These are phyloP conservation scores for Eospalax fontanierii DNA, from an alignment of 2,797 vertebrate genomes.

Conservation along the genomic window DNA sequence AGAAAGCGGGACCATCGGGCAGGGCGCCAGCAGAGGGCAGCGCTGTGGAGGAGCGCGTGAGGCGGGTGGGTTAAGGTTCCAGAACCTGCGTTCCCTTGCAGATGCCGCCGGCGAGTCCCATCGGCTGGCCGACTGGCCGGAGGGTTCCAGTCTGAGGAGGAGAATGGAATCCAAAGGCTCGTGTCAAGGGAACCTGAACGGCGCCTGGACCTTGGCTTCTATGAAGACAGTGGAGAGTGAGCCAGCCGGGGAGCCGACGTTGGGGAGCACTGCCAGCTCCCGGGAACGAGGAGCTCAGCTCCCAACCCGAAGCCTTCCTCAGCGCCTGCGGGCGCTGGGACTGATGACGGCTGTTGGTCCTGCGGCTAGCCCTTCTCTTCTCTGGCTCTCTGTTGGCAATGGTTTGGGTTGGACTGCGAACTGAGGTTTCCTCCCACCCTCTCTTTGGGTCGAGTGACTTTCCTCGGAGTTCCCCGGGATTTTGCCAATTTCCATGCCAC, in stretches of 20 bases:
- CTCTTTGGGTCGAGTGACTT: neutral
- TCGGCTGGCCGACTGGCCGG: neutral
- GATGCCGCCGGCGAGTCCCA: neutral
- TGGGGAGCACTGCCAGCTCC: neutral
- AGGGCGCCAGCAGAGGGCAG: slow-evolving; percentile 83
- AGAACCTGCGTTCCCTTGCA: neutral
- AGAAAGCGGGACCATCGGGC: slow-evolving; percentile 4
- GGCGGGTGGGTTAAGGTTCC: neutral
- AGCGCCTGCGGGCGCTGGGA: neutral
- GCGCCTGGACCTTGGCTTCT: neutral
- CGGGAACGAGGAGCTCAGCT: neutral
- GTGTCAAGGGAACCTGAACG: neutral
- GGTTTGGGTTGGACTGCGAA: neutral
- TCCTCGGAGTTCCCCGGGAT: neutral
- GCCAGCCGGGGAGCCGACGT: fast-evolving
- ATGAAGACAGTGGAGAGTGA: neutral
- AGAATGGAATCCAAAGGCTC: neutral
- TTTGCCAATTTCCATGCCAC: neutral
- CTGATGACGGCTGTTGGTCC: neutral
- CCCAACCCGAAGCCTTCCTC: neutral
- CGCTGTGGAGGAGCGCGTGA: slow-evolving; percentile 49
- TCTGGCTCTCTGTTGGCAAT: neutral
- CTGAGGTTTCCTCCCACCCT: neutral
- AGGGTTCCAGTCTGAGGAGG: neutral
- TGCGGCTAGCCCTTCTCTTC: neutral